phyloP scores from a whole-genome alignment of 2,797 vertebrate species.

The Loris lydekkerianus region DNA sequence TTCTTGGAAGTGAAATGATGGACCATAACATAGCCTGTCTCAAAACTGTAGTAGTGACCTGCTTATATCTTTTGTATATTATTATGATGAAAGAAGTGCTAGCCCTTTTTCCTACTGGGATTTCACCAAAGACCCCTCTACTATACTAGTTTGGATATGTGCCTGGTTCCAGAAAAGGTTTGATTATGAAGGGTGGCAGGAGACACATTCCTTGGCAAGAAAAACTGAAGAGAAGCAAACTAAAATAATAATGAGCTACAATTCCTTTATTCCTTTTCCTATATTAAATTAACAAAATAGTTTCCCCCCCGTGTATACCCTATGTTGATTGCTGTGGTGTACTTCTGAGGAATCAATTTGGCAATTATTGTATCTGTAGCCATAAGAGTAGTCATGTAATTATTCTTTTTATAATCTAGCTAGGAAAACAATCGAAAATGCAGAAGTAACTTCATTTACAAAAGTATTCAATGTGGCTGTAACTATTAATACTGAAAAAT shows the following conservation, averaged over 20 bases:
- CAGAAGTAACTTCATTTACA: conserved; percentile 43
- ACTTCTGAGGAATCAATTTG: background rate
- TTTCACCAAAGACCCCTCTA: background rate
- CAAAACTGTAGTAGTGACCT: too few relatives aligned
- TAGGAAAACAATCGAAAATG: conserved; percentile 17
- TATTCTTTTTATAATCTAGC: conserved; percentile 37
- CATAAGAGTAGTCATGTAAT: background rate
- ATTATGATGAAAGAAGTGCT: background rate
- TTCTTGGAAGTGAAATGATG: too few relatives aligned
- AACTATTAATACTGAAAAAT: conserved; percentile 11
- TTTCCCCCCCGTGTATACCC: background rate
- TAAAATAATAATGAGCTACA: background rate
- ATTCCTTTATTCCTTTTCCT: background rate
- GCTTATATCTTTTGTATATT: background rate
- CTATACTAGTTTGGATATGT: background rate
- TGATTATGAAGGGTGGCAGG: background rate
- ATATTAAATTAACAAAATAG: background rate
- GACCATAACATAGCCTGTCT: too few relatives aligned
- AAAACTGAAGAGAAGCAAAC: background rate
- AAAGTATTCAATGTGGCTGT: background rate
- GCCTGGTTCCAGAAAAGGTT: background rate
- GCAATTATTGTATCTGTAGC: background rate
- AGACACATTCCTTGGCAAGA: background rate
- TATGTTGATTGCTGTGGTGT: background rate
- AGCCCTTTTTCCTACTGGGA: background rate